phyloP scores from a whole-genome alignment of 1,140 invertebrate genomes.

The Oryctes rhinoceros region DNA sequence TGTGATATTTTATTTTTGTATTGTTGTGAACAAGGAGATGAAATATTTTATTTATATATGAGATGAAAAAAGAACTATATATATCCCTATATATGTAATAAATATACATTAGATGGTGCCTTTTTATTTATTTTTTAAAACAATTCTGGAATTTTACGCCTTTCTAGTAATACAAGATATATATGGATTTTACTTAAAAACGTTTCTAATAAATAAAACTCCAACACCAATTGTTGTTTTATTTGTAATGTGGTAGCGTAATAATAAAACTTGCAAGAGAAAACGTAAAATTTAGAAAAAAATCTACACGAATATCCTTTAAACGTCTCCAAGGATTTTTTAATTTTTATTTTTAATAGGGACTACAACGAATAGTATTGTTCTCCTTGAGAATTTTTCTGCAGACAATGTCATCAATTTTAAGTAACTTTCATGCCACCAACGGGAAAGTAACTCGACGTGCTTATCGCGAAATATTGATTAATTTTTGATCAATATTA shows the following conservation, averaged over 20 bases:
- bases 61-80: slow-evolving; percentile 26
- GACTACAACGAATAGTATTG: too few relatives aligned
- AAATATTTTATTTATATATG: slow-evolving; percentile 42
- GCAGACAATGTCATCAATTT: too few relatives aligned
- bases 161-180: slow-evolving; percentile 25
- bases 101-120: slow-evolving; percentile 25
- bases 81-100: slow-evolving; percentile 14
- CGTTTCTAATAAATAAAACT: slow-evolving; percentile 21
- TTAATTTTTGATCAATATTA: too few relatives aligned
- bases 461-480: too few relatives aligned
- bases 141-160: slow-evolving; percentile 16
- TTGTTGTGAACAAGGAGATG: slow-evolving; percentile 40
- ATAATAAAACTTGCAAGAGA: too few relatives aligned
- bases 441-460: too few relatives aligned
- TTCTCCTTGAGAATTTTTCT: too few relatives aligned
- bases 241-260: neutral
- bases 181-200: slow-evolving; percentile 34
- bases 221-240: slow-evolving; percentile 16
- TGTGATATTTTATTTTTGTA: slow-evolving; percentile 47
- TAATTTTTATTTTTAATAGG: too few relatives aligned
- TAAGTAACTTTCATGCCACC: too few relatives aligned
- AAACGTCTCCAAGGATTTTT: too few relatives aligned
- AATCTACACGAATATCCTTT: too few relatives aligned
- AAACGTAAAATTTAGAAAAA: too few relatives aligned
- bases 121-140: slow-evolving; percentile 36